Base-by-base conservation (phyloP, 1,140 invertebrate genomes). In the Brachionus paranguensis region DNA sequence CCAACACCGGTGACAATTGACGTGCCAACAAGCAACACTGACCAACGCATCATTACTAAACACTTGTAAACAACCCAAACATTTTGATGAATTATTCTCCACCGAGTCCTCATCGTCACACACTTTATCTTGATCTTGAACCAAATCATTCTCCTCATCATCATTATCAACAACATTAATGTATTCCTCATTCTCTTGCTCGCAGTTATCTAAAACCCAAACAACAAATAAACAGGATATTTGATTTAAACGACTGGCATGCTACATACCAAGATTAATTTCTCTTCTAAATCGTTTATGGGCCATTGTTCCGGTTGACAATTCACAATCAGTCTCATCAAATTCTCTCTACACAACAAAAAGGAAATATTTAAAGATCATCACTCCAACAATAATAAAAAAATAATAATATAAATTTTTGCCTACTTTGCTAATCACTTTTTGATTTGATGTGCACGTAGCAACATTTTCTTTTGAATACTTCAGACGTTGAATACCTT, bases 101-200 rank as follows among this genome's bases (percentile, higher is more conserved):
- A 20, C 37, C 12, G 68, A 72, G 14, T 45, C 17, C 43, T 43
- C 37, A 43, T 72, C 68, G 45, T 72, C 20, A 41, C n/a, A 72
- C 33, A 72, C 17, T 41, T 72, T 72, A 72, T 72, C 68, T 72
- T 72, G 37, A 72, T 72, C 37, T 4, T 37, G 33, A 37, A 41
- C 12, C 53, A 60, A 60, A 27, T 24, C 20, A 68, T 68, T 68
- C 11, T 68, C 4, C 27, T 72, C 68, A 20, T 72, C 68, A 43
- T 72, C 68, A 20, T 72, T 72, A 72, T 72, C 68, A 72, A 72
- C 68, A 45, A 72, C 68, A 43, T 72, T 72, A 72, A 72, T 72
- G 68, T 72, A 72, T 43, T 72, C 68, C 8, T 72, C 68, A 43
- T 43, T 72, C 41, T 72, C 68, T 72, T 72, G 24, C 2, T 29